Evolutionary conservation across 2,113 vertebrate species (phyloP).

Genomic region (Corythaixoides concolor): DNA sequence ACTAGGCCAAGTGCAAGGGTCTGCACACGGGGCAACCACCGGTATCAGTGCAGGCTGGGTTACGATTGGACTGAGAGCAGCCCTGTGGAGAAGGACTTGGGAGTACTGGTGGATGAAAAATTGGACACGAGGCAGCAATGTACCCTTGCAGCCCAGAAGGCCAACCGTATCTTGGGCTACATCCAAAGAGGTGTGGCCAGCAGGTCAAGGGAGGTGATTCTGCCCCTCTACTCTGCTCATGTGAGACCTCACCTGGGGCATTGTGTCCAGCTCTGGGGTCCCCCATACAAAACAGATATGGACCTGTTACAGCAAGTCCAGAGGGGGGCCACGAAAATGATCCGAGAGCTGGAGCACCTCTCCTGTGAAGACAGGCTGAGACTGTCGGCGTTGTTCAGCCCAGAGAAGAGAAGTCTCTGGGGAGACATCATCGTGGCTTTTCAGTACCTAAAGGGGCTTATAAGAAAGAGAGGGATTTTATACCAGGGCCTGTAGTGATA

Average conservation of each 20-base stretch:
- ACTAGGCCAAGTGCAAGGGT: not conserved
- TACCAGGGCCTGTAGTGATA: not conserved
- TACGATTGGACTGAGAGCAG: not conserved
- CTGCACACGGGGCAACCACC: not conserved
- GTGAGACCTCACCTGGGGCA: not conserved
- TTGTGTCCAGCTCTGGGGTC: not conserved
- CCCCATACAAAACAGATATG: not conserved
- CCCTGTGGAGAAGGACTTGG: not conserved
- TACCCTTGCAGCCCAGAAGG: rapidly evolving
- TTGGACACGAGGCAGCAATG: not conserved
- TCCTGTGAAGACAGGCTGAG: not conserved
- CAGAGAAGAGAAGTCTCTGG: not conserved
- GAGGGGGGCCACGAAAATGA: not conserved
- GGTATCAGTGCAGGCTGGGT: not conserved
- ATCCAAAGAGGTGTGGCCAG: not conserved
- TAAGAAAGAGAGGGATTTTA: not conserved
- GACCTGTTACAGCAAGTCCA: not conserved
- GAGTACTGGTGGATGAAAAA: not conserved
- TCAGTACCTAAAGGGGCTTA: not conserved
- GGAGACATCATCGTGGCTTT: not conserved
- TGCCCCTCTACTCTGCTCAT: not conserved
- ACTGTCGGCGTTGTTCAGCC: not conserved
- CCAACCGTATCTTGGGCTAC: rapidly evolving
- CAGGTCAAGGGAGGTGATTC: not conserved
- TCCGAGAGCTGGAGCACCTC: not conserved